Base-by-base conservation (phyloP, 2,113 vertebrate species). In the Pithys albifrons region DNA sequence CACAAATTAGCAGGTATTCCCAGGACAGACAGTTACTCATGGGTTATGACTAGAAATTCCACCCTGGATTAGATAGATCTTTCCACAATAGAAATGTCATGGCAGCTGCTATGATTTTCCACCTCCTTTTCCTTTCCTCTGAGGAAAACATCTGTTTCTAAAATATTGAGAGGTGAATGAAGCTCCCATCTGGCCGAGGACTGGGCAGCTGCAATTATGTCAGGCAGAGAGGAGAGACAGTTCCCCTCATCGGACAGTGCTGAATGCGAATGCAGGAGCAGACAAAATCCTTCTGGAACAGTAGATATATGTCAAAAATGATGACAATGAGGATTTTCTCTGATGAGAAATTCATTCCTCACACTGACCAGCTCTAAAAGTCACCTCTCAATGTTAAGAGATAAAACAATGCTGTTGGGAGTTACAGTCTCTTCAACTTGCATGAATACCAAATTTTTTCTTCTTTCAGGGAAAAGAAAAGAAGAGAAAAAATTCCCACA, bases 81-180 rank as follows among this genome's bases (percentile, higher is more conserved):
- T 89, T 85, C 81, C 84, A 67, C 58, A 69, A 28, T 51, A 25
- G 58, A 93, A 93, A 70, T 69, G 67, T 72, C 39, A 85, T 0
- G 5, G 51, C 87, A 91, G 70, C 54, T 82, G 74, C 20, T 75
- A 15, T 52, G 39, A 31, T 71, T 96, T 87, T 74, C 73, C 76
- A 72, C 35, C 19, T 69, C 35, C 39, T 85, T 79, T 88, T 88
- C 49, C 51, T 76, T 85, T 83, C 28, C 82, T 74, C 80, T 52
- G 19, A 89, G 52, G 69, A 86, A 93, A 95, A 93, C 76, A 93
- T 74, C 84, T 95, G 89, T 89, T 94, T 78, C 76, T 89, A 59
- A 27, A 7, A 7, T 82, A 81, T 12, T 3, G 13, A 59, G 88
- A 93, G 61, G 72, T 87, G 86, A 86, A 78, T 20, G 29, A 22